Evolutionary conservation across 2,888 invertebrate species (phyloP), one percentile per base, ranked within the genome.

Genomic region (Patella caerulea): DNA sequence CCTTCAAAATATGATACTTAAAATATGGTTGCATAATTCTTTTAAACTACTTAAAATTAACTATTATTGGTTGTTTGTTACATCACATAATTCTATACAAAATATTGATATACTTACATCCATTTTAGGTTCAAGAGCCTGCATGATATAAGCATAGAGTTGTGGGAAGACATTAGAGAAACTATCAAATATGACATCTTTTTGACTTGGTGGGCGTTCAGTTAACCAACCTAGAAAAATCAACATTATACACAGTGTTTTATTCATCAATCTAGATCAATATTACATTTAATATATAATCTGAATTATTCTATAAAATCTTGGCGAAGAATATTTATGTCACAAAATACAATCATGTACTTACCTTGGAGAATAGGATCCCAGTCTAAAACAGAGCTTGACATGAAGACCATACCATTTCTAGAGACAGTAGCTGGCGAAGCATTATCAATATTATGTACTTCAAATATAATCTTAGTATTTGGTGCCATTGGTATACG

Each of bases 321-420:
- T 45, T 45, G 24, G 19, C n/a, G 7, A 65, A 65, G 56, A 56
- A 56, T 56, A 17, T 4, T 45, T 9, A 45, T 9, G 45, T 9
- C 45, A 45, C 7, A 9, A 45, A 0, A 45, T 45, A 45, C 4
- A 4, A 34, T 24, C 12, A 24, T 65, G 12, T 19, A 45, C 76
- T 76, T 78, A 90, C 91, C 95, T 96, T 0, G 97, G 90, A 98
- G 94, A 77, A 98, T 96, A 89, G 98, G 98, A 86, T 95, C 94
- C 96, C 98, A 98, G 90, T 96, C 96, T 77, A 98, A 92, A 2
- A 98, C 97, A 0, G 98, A 98, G 0, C 97, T 97, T 86, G 97
- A 97, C 98, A 98, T 98, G 91, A 98, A 98, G 7, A 92, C 92
- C 92, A 92, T 92, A 79, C 92, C 92, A 80, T 92, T 92, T 74